Evolutionary conservation across 2,797 vertebrate species (phyloP).

Genomic region (Galagoides demidoff): DNA sequence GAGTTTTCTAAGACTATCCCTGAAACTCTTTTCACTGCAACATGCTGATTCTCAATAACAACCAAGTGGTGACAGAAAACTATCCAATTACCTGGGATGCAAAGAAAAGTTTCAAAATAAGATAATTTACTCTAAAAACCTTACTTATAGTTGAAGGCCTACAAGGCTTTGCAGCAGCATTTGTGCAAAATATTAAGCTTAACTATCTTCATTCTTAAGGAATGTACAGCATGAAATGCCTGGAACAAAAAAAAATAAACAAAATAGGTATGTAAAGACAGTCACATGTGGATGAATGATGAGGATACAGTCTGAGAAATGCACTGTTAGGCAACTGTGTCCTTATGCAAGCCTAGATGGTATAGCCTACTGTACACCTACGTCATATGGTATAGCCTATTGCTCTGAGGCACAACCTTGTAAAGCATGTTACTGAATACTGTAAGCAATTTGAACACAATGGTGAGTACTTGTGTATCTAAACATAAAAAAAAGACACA

Average conservation of each 20-base stretch:
- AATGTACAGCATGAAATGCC: not conserved
- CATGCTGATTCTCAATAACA: not conserved
- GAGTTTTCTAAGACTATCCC: not conserved
- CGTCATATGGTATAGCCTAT: not conserved
- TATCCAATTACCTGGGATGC: not conserved
- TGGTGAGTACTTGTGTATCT: not conserved
- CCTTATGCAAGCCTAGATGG: no score
- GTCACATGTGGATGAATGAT: no score
- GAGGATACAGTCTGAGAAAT: no score
- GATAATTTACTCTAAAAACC: not conserved
- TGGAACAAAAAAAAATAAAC: no score
- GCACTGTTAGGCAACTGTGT: no score
- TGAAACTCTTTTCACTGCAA: not conserved
- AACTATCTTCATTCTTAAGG: not conserved
- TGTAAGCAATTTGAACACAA: no score
- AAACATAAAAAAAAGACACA: no score
- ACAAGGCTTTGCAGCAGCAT: not conserved
- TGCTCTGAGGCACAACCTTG: not conserved
- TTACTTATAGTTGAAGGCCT: not conserved
- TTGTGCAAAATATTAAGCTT: not conserved
- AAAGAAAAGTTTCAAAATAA: not conserved
- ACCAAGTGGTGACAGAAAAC: not conserved
- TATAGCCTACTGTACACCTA: no score
- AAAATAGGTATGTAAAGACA: no score
- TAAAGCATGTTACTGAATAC: not conserved